phyloP scores from a whole-genome alignment of 2,888 invertebrate genomes.

The Xanthostigma xanthostigma region DNA sequence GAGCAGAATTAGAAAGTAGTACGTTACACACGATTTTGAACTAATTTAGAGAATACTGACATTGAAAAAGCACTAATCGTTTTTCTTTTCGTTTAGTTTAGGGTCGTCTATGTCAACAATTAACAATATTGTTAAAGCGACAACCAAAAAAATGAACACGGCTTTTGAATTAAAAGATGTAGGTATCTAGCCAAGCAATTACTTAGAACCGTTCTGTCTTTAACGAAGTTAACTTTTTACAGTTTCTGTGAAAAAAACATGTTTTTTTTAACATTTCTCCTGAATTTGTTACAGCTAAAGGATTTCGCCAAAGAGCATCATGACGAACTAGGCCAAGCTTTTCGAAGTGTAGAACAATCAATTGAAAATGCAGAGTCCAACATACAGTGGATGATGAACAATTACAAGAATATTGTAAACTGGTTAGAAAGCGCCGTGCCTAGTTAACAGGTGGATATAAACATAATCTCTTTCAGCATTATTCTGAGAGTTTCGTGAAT shows the following conservation, averaged over 20 bases:
- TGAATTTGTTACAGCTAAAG: conserved; percentile 37
- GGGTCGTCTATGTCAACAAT: conserved; percentile 56
- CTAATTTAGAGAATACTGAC: neutral
- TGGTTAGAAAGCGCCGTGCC: conserved; percentile 35
- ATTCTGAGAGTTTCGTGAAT: too few species aligned
- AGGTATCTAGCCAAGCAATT: conserved; percentile 19
- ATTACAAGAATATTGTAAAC: conserved; percentile 54
- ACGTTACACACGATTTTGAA: conserved; percentile 25
- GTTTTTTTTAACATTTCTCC: conserved; percentile 4
- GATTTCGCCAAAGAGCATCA: conserved; percentile 47
- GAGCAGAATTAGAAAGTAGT: conserved; percentile 56
- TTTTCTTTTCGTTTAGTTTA: conserved; percentile 37
- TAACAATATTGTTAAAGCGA: conserved; percentile 54
- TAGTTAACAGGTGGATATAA: neutral
- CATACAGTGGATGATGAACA: conserved; percentile 67
- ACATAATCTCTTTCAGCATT: too few species aligned
- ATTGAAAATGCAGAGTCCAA: conserved; percentile 69
- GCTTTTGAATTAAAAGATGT: conserved; percentile 64
- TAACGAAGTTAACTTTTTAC: neutral
- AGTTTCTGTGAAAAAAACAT: neutral
- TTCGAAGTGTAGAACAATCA: conserved; percentile 60
- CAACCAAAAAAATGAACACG: conserved; percentile 59
- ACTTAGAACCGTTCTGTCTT: neutral
- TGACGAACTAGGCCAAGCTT: conserved; percentile 47
- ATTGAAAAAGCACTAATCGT: neutral